Percentiles rank a stretch among this genome's conserved stretches.
Evolutionary conservation across 2,113 vertebrate species (phyloP).

Genomic region (Ardeotis arabs): DNA sequence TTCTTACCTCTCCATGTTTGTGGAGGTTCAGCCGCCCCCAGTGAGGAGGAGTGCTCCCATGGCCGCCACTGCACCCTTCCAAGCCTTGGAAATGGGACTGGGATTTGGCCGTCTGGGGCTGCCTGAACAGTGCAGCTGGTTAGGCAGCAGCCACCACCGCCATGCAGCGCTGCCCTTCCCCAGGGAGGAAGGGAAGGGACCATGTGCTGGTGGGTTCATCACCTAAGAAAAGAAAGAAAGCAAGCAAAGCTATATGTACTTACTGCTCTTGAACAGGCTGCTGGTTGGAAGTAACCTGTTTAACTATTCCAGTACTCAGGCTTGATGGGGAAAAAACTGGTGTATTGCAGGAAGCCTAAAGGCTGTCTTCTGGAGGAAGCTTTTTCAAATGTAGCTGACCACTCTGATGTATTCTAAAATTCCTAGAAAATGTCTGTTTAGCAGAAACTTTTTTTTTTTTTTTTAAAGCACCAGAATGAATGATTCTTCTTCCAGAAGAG

Average conservation of each 20-base stretch:
- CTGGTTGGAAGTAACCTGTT: neutral
- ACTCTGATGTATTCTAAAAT: neutral
- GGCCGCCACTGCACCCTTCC: neutral
- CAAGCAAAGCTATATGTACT: neutral
- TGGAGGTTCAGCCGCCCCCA: neutral
- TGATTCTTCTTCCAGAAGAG: neutral
- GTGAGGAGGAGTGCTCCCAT: neutral
- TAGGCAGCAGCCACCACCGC: accelerated
- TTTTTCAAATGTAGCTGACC: neutral
- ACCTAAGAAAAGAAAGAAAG: neutral
- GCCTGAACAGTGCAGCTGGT: neutral
- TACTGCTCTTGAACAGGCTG: neutral
- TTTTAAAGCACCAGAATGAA: neutral
- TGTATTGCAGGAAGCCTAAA: neutral
- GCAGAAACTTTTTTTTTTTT: neutral
- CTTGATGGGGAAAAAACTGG: neutral
- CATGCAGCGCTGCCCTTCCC: neutral
- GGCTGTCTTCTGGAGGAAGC: neutral
- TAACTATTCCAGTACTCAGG: neutral
- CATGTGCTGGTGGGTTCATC: accelerated
- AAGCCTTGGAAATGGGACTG: neutral
- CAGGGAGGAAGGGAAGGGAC: neutral
- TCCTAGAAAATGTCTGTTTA: neutral
- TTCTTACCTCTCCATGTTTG: neutral
- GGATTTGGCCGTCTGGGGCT: neutral